Evolutionary conservation across 2,797 vertebrate genomes (phyloP).

Genomic region (Tamandua tetradactyla): DNA sequence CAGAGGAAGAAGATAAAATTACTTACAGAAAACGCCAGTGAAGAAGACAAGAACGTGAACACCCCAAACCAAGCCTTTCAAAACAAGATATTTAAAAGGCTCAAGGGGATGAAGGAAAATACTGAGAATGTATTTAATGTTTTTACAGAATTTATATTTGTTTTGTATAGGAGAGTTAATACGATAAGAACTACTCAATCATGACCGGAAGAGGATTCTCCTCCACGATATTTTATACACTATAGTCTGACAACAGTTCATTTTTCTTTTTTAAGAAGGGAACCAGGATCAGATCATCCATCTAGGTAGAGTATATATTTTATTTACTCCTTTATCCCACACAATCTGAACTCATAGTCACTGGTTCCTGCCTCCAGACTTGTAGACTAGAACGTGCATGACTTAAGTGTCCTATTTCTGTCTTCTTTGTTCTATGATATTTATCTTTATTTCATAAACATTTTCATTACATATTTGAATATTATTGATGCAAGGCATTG

Average conservation of each 20-base stretch:
- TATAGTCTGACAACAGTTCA: neutral
- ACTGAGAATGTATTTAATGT: too few species aligned
- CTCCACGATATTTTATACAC: neutral
- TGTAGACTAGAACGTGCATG: neutral
- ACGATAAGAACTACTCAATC: neutral
- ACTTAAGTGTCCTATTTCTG: neutral
- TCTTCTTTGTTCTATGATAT: constrained; percentile 11
- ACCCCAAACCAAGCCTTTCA: too few species aligned
- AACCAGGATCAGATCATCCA: neutral
- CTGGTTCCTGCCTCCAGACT: neutral
- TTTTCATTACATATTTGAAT: neutral
- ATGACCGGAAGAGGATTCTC: neutral
- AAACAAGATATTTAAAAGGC: too few species aligned
- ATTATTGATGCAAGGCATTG: constrained; percentile 6
- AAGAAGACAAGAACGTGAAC: too few species aligned
- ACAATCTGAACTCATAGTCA: neutral
- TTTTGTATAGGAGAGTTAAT: too few species aligned
- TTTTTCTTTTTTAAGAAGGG: neutral
- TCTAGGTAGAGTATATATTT: neutral
- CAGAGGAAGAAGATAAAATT: too few species aligned
- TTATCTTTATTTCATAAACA: neutral
- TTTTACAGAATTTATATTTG: too few species aligned
- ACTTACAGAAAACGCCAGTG: too few species aligned
- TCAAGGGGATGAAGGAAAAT: too few species aligned
- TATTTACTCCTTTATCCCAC: neutral